Base-by-base conservation (phyloP, 1,140 invertebrate species). In the Magallana ariakensis region DNA sequence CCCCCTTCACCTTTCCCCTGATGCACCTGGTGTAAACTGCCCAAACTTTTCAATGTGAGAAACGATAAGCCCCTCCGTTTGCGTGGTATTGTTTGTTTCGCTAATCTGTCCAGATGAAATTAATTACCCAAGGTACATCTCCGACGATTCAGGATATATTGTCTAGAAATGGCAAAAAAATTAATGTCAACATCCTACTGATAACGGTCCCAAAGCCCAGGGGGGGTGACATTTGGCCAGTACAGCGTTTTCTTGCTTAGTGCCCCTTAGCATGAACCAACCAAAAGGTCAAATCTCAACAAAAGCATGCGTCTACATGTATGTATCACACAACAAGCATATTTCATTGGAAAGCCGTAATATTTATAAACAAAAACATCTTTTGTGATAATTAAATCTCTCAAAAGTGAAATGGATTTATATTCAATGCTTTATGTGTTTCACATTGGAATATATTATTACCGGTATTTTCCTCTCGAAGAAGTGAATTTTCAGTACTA, bases 131-230 rank as follows among this genome's bases (percentile, higher is more conserved):
- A 46, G 66, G 66, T 75, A 75, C 26, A 9, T 70, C 22, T 70
- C 62, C 22, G 62, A 70, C 22, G 26, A 70, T 22, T 70, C 66
- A 75, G 66, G 66, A 75, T 26, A 75, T 75, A 75, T 75, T 75
- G 66, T 75, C 66, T 26, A 75, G 66, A 75, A 26, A 26, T 16
- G 66, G 66, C 33, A 19, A 75, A 75, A 75, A 75, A 75, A 75
- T 75, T 33, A 75, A 75, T 75, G 66, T 75, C 66, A 75, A 46
- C 2, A 75, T 13, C 66, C 66, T 75, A 26, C 66, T 75, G 66
- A 75, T 75, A 75, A 13, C 22, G 26, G 22, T 26, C 22, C 9
- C 13, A 19, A 75, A 22, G 66, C 66, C 66, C 66, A 26, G 66
- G 22, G 66, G 22, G 26, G 66, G 66, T 75, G 13, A 75, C 66